phyloP scores from a whole-genome alignment of 2,888 invertebrate genomes.

The Leucoptera coffeella region DNA sequence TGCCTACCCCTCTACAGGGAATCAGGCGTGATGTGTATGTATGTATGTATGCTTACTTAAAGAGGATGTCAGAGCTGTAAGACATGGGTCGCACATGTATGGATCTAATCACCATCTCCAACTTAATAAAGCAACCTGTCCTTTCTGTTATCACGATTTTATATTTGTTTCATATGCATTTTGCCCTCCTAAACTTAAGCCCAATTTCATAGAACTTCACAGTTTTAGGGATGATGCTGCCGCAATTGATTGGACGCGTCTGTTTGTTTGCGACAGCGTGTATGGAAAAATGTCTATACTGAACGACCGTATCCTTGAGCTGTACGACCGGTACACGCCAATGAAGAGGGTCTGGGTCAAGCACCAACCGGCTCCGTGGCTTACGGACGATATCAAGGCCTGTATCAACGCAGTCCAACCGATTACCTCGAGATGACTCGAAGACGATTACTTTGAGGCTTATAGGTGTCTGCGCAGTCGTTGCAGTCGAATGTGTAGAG shows the following conservation, averaged over 20 bases:
- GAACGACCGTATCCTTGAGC: conserved; percentile 3
- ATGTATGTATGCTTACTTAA: conserved; percentile 6
- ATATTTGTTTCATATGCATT: too few relatives aligned
- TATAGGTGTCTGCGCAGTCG: not conserved
- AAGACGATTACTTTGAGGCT: not conserved
- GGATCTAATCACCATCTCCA: conserved; percentile 7
- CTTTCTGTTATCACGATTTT: conserved; percentile 4
- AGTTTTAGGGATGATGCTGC: conserved; percentile 4
- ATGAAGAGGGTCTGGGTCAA: conserved; percentile 4
- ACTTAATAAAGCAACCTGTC: not conserved
- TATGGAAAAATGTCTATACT: conserved; percentile 5
- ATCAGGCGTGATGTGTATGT: too few relatives aligned
- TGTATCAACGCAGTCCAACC: conserved; percentile 2
- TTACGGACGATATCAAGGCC: too few relatives aligned
- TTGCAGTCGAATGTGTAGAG: conserved; percentile 1
- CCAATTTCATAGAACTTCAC: conserved; percentile 4
- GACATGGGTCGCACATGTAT: too few relatives aligned
- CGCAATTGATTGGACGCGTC: conserved; percentile 5
- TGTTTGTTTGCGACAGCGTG: conserved; percentile 3
- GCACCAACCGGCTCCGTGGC: conserved; percentile 6
- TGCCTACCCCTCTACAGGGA: too few relatives aligned
- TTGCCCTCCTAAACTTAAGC: too few relatives aligned
- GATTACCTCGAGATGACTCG: too few relatives aligned
- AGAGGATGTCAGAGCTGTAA: too few relatives aligned
- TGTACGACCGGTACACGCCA: conserved; percentile 6